These are phyloP conservation scores for Platyscapa corneri DNA, from an alignment of 1,140 invertebrate genomes.

Conservation along the genomic window DNA sequence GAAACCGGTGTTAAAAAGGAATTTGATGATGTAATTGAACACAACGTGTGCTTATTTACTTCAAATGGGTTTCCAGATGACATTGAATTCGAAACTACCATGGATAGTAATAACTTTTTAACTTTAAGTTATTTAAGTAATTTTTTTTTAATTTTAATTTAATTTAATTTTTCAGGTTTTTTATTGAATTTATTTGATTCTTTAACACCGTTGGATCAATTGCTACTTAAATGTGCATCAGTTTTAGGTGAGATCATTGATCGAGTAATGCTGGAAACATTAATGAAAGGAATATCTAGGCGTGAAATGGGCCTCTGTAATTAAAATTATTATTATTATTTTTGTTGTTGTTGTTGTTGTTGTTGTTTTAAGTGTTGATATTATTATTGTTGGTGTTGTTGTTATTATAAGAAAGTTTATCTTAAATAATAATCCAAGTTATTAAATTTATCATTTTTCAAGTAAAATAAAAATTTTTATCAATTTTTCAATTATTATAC, in stretches of 20 bases:
- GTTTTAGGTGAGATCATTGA: conserved; percentile 77
- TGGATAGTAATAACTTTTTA: conserved; percentile 61
- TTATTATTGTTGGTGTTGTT: too few relatives aligned
- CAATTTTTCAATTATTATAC: too few relatives aligned
- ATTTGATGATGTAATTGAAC: neutral
- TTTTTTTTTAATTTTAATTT: neutral
- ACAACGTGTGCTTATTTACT: conserved; percentile 61
- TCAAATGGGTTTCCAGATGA: conserved; percentile 62
- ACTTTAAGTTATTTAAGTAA: neutral
- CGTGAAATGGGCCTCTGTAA: conserved; percentile 73
- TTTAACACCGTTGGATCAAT: conserved; percentile 77
- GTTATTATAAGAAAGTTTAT: too few relatives aligned
- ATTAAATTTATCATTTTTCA: too few relatives aligned
- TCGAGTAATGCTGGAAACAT: conserved; percentile 74
- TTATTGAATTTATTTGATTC: conserved; percentile 78
- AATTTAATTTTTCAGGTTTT: conserved; percentile 66
- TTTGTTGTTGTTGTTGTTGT: too few relatives aligned
- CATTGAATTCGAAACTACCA: conserved; percentile 64
- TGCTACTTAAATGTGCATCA: conserved; percentile 77
- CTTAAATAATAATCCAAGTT: too few relatives aligned
- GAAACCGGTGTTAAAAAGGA: conserved; percentile 32
- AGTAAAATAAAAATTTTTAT: too few relatives aligned
- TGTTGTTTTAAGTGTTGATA: too few relatives aligned
- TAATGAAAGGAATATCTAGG: conserved; percentile 72
- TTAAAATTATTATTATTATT: neutral